Evolutionary conservation across 2,797 vertebrate species (phyloP).

Genomic region (Sphenodon punctatus): DNA sequence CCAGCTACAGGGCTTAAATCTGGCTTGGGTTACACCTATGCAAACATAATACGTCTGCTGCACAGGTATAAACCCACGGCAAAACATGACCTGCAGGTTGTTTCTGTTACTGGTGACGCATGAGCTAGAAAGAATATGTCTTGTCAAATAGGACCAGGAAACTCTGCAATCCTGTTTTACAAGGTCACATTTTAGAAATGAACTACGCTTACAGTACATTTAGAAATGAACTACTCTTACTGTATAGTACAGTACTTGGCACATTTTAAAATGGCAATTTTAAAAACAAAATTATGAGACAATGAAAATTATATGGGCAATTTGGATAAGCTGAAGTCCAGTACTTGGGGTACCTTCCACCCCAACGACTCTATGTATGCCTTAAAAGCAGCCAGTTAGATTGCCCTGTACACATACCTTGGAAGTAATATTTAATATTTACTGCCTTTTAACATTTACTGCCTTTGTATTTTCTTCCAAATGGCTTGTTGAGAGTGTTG

Average conservation of each 20-base stretch:
- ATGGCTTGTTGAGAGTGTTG: conserved; percentile 13
- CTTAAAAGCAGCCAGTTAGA: conserved; percentile 41
- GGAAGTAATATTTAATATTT: no score
- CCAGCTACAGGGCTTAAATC: background rate
- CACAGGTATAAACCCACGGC: background rate
- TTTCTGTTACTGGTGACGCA: conserved; percentile 1
- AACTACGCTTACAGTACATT: background rate
- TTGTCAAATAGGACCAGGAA: no score
- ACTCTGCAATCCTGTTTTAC: background rate
- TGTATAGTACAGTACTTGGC: no score
- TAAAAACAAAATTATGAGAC: conserved; percentile 19
- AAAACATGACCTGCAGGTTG: background rate
- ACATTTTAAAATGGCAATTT: background rate
- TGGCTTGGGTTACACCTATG: background rate
- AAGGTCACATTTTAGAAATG: background rate
- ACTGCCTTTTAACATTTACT: conserved; percentile 6
- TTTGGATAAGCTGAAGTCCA: no score
- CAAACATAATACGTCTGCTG: background rate
- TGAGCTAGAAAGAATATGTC: background rate
- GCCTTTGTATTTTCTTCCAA: conserved; percentile 26
- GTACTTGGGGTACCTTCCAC: no score
- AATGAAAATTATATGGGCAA: no score
- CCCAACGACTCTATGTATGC: conserved; percentile 42
- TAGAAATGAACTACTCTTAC: no score
- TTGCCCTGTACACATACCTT: background rate